phyloP scores from a whole-genome alignment of 2,888 invertebrate genomes.

The Listrodromus nycthemerus region DNA sequence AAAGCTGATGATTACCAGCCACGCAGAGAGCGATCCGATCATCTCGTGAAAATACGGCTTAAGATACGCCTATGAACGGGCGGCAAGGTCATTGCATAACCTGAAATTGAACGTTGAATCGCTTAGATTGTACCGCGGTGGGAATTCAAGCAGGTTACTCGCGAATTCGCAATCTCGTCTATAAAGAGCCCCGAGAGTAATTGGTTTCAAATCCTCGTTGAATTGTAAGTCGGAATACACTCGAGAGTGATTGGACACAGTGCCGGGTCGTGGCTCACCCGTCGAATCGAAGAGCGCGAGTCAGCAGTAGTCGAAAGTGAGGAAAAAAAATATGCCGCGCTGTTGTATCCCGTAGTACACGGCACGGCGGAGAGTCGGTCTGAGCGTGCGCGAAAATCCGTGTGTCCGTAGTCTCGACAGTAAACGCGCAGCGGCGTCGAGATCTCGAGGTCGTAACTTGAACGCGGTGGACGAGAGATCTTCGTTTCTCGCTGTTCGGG shows the following conservation, averaged over 20 bases:
- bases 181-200: neutral
- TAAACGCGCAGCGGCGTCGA: conserved; percentile 13
- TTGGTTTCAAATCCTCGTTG: neutral
- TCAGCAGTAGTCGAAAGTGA: conserved; percentile 3
- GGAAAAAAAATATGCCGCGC: conserved; percentile 8
- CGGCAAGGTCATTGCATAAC: conserved; percentile 68
- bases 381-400: conserved; percentile 25
- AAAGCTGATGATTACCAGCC: conserved; percentile 23
- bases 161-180: neutral
- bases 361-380: neutral
- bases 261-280: conserved; percentile 28
- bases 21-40: conserved; percentile 42
- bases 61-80: conserved; percentile 46
- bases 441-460: conserved; percentile 50
- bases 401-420: neutral
- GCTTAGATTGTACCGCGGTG: conserved; percentile 17
- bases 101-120: conserved; percentile 53
- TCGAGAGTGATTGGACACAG: neutral
- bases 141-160: neutral
- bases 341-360: conserved; percentile 32
- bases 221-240: neutral
- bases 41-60: conserved; percentile 21
- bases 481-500: neutral
- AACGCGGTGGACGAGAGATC: conserved; percentile 4
- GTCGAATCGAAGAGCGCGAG: conserved; percentile 22